A percentile compares a stretch with the other conserved stretches of the same genome.
Conservation (phyloP, 1,140 invertebrate species). For the Pseudomyrmex cubaensis region DNA sequence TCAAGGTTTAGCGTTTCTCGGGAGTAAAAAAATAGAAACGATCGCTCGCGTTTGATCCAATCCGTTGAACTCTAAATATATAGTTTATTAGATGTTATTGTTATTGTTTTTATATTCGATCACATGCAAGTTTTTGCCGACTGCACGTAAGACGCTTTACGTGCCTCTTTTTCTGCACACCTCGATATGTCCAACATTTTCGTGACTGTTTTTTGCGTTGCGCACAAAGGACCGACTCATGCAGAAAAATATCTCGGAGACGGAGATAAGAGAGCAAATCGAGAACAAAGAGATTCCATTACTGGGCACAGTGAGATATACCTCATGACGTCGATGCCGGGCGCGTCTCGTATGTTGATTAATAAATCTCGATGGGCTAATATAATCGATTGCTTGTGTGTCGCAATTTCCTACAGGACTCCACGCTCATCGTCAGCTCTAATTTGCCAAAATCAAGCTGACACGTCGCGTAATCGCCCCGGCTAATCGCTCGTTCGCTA, state of each 20-base stretch:
- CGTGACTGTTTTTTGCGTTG: constrained; percentile 25
- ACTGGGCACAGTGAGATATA: constrained; percentile 8
- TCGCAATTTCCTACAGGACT: constrained; percentile 61
- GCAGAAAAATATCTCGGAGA: constrained; percentile 42
- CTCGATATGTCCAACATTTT: constrained; percentile 18
- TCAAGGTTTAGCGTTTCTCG: too few relatives aligned
- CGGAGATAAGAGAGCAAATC: constrained; percentile 20
- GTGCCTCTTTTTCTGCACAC: background rate
- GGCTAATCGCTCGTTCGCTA: constrained; percentile 62
- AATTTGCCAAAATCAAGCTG: constrained; percentile 68
- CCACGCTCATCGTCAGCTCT: constrained; percentile 34
- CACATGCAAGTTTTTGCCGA: background rate
- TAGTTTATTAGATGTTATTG: background rate
- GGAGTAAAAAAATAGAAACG: too few relatives aligned
- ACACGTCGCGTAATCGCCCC: constrained; percentile 60
- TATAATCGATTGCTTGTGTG: constrained; percentile 60
- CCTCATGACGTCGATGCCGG: constrained; percentile 3
- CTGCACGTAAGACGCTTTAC: background rate
- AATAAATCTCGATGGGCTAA: constrained; percentile 47
- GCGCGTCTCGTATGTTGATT: constrained; percentile 55
- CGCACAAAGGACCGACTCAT: constrained; percentile 21
- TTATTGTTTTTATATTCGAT: constrained; percentile 16
- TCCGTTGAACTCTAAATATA: too few relatives aligned
- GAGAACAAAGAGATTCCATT: constrained; percentile 54
- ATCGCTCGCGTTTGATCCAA: too few relatives aligned